Base-by-base conservation (phyloP, 1,140 invertebrate species). In the Aphelenchoides besseyi region DNA sequence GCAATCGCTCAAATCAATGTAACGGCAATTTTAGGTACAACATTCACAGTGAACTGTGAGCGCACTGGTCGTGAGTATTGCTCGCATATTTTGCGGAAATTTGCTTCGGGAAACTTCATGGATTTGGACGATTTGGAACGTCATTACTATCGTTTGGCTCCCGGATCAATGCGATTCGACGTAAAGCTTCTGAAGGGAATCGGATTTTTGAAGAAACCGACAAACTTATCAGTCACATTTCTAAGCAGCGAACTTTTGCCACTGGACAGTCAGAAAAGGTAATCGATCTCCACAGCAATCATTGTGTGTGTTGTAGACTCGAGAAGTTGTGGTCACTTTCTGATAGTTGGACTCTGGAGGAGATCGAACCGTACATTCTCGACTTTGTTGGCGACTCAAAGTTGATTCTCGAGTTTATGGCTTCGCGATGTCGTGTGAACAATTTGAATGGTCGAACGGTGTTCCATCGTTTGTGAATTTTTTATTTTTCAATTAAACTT, bases 341-440 rank as follows among this genome's bases (percentile, higher is more conserved):
- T 8, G 18, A 18, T 33, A 5, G 5, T 23, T 59, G 55, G 55
- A 8, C 55, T 5, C 55, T 59, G 5, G 55, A 59, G 18, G 55
- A 59, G 5, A 59, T 59, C 18, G 26, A 59, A 23, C 55, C 55
- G 55, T 59, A 59, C 55, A 59, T 59, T 18, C 18, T 59, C 5
- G 55, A 59, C 18, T 59, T 59, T 33, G 55, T 59, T 33, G 41
- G 41, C 12, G 55, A 59, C 23, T 33, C 55, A 12, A 33, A 28
- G 26, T 8, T 8, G 5, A 23, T 18, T 23, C 23, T 8, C 55
- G 55, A 59, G 18, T 59, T 59, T 23, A 8, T 59, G 26, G 55
- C 55, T 8, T 8, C 5, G 26, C 5, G 55, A 28, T 59, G 55
- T 33, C 55, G 55, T 8, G 18, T 5, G 5, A 18, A 23, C 5